A percentile compares a stretch with the other conserved stretches of the same genome.
Evolutionary conservation across 1,140 invertebrate species (phyloP).

Genomic region (Apocrypta bakeri): DNA sequence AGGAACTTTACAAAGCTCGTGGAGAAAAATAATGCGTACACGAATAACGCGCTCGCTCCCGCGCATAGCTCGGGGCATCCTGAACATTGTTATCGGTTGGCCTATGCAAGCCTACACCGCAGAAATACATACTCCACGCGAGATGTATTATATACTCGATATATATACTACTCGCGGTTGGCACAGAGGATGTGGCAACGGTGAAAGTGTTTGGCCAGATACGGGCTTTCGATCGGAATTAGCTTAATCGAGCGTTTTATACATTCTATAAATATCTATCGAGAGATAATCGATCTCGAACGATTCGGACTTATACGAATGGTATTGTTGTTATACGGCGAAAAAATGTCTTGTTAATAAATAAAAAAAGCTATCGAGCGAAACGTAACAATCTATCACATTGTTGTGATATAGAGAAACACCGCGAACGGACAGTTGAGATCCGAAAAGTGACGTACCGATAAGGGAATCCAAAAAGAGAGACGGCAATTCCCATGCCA

Average conservation of each 20-base stretch:
- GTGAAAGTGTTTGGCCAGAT: constrained; percentile 67
- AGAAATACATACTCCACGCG: constrained; percentile 51
- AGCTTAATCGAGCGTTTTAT: constrained; percentile 65
- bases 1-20: background rate
- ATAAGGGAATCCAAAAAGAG: background rate
- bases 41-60: constrained; percentile 52
- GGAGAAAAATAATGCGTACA: constrained; percentile 14
- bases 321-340: background rate
- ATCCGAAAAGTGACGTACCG: background rate
- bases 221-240: constrained; percentile 66
- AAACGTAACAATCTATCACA: background rate
- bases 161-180: constrained; percentile 2
- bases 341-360: background rate
- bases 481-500: background rate
- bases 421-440: background rate
- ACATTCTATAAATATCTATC: constrained; percentile 18
- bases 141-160: constrained; percentile 19
- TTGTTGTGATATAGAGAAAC: background rate
- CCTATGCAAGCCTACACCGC: constrained; percentile 54
- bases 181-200: constrained; percentile 61
- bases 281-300: constrained; percentile 18
- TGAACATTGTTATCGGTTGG: constrained; percentile 65
- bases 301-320: background rate
- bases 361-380: background rate
- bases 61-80: constrained; percentile 58